A percentile compares a stretch with the other conserved stretches of the same genome.
Evolutionary conservation across 2,888 invertebrate species (phyloP).

Genomic region (Alloplasta piceator): DNA sequence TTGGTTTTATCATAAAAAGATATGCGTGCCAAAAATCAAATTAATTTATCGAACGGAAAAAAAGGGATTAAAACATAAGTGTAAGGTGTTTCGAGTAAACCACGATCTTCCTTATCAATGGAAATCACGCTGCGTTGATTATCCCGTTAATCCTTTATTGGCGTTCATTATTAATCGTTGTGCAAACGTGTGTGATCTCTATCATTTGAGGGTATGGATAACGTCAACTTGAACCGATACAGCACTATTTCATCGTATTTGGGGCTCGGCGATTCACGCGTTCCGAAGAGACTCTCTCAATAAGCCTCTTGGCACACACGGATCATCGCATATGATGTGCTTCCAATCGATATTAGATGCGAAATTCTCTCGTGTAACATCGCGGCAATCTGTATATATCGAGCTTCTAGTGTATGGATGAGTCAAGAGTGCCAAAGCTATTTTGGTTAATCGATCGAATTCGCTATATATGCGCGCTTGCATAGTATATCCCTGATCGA

Average conservation of each 20-base stretch:
- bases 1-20: too few relatives aligned
- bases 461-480: background rate
- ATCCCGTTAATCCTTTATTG: too few relatives aligned
- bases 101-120: too few relatives aligned
- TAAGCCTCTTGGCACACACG: background rate
- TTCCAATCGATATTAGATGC: constrained; percentile 21
- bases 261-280: background rate
- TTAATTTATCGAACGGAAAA: too few relatives aligned
- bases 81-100: too few relatives aligned
- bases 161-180: too few relatives aligned
- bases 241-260: constrained; percentile 11
- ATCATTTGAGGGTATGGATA: too few relatives aligned
- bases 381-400: background rate
- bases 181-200: too few relatives aligned
- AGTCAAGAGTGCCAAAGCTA: constrained; percentile 46
- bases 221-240: background rate
- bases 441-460: constrained; percentile 56
- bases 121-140: too few relatives aligned
- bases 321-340: background rate
- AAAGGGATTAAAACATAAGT: too few relatives aligned
- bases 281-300: background rate
- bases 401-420: constrained; percentile 12
- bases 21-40: too few relatives aligned
- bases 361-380: constrained; percentile 31
- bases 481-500: constrained; percentile 29